phyloP scores from a whole-genome alignment of 2,888 invertebrate species.

The Caenorhabditis uteleia region DNA sequence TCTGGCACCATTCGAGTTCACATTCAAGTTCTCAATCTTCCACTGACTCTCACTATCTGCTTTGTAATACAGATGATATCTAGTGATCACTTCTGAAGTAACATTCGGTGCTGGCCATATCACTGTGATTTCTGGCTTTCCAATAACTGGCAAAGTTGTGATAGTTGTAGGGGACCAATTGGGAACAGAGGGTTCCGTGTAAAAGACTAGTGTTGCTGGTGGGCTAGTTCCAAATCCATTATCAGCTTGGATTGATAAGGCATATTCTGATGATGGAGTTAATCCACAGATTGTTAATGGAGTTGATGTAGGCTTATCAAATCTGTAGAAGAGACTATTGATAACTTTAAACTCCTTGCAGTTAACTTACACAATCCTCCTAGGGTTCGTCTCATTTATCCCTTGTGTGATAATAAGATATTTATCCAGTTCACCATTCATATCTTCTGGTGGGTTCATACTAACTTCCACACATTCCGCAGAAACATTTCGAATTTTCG shows the following conservation, averaged over 20 bases:
- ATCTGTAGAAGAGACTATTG: conserved; percentile 2
- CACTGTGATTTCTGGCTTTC: conserved; percentile 42
- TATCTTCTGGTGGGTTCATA: conserved; percentile 34
- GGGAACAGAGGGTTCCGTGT: conserved; percentile 56
- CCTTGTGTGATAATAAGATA: conserved; percentile 16
- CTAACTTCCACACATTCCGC: conserved; percentile 57
- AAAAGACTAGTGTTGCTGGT: conserved; percentile 46
- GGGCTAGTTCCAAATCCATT: conserved; percentile 64
- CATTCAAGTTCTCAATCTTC: conserved; percentile 42
- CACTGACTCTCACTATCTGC: conserved; percentile 34
- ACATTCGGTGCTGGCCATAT: conserved; percentile 31
- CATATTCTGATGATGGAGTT: conserved; percentile 46
- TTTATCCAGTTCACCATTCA: conserved; percentile 42
- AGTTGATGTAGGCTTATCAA: conserved; percentile 34
- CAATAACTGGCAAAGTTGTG: conserved; percentile 37
- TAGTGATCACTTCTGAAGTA: conserved; percentile 15
- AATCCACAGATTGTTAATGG: conserved; percentile 54
- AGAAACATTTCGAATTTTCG: conserved; percentile 51
- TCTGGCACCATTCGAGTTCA: conserved; percentile 24
- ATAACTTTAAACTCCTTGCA: background rate
- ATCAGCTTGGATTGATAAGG: conserved; percentile 56
- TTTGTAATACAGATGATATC: conserved; percentile 47
- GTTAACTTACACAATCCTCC: conserved; percentile 3
- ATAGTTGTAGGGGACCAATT: conserved; percentile 57
- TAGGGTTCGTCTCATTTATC: conserved; percentile 14